Conservation (phyloP, 2,797 vertebrate genomes). For the Pantherophis alleghaniensis region DNA sequence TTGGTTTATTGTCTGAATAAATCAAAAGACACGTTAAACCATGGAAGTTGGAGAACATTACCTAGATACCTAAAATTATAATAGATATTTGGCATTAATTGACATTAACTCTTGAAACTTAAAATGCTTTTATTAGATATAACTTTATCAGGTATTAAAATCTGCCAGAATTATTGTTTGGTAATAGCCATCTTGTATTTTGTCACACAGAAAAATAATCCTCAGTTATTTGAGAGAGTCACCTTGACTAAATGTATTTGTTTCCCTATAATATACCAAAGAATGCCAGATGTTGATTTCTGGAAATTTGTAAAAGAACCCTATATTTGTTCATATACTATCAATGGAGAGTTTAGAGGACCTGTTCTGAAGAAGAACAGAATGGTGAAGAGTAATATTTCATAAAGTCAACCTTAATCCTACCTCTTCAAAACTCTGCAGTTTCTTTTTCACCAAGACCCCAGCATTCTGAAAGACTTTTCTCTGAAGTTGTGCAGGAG, state of each 20-base stretch:
- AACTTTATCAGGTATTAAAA: background rate
- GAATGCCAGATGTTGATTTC: background rate
- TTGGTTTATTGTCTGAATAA: background rate
- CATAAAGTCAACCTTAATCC: background rate
- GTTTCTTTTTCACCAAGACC: background rate
- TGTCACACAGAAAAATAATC: background rate
- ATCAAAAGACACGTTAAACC: background rate
- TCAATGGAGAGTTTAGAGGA: background rate
- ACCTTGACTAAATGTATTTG: background rate
- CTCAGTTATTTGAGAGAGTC: background rate
- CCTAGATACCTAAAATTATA: background rate
- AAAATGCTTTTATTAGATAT: background rate
- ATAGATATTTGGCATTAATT: background rate
- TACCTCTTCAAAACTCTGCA: background rate
- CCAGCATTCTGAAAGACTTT: background rate
- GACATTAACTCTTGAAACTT: background rate
- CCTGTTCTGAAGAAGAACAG: background rate
- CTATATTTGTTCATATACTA: background rate
- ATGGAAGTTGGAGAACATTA: background rate
- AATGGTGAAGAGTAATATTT: background rate
- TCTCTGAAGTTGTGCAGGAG: background rate
- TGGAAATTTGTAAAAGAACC: background rate
- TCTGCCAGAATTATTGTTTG: background rate
- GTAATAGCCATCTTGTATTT: background rate
- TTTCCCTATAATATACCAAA: background rate